Evolutionary conservation across 92 coral and sea anemone genomes (phyloP).

Genomic region (Micromussa lordhowensis): DNA sequence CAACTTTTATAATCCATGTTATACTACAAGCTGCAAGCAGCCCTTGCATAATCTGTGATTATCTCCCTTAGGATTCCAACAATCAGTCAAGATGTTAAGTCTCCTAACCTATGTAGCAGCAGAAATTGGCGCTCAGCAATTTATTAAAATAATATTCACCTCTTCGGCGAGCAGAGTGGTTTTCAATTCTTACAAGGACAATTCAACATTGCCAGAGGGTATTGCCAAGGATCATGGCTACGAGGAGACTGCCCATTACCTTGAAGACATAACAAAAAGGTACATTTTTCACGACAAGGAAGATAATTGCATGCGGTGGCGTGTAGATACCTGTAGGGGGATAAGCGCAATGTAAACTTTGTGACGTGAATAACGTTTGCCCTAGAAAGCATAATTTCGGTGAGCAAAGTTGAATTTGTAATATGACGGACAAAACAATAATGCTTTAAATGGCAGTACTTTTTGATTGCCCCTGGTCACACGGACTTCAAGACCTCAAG

Average conservation of each 20-base stretch:
- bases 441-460: too few relatives aligned
- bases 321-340: too few relatives aligned
- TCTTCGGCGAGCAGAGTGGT: conserved; percentile 7
- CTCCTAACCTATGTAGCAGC: conserved; percentile 11
- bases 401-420: too few relatives aligned
- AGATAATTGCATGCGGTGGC: too few relatives aligned
- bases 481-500: not conserved
- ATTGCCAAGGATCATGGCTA: conserved; percentile 9
- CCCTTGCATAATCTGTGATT: too few relatives aligned
- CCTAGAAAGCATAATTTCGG: too few relatives aligned
- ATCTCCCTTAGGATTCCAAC: not conserved
- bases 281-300: too few relatives aligned
- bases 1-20: too few relatives aligned
- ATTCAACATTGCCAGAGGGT: conserved; percentile 12
- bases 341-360: too few relatives aligned
- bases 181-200: not conserved
- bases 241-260: not conserved
- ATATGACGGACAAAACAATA: too few relatives aligned
- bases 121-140: not conserved
- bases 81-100: not conserved
- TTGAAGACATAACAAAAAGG: not conserved
- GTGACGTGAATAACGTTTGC: too few relatives aligned
- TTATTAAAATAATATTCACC: conserved; percentile 5
- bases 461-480: not conserved
- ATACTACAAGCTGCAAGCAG: too few relatives aligned